Base-by-base conservation (phyloP, 2,797 vertebrate genomes). In the Tolypeutes matacus region DNA sequence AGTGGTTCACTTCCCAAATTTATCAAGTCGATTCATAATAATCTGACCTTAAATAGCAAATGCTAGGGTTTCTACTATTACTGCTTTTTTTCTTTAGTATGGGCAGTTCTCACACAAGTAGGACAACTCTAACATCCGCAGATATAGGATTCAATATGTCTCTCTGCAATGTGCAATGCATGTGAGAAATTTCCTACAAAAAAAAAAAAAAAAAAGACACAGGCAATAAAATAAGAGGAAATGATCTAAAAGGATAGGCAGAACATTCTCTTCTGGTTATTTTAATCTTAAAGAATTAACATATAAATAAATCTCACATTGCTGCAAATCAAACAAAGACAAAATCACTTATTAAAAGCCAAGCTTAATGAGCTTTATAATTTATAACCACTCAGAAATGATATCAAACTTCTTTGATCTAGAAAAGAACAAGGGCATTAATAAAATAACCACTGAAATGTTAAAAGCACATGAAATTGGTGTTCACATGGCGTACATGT, bases 231-330 rank as follows among this genome's bases (percentile, higher is more conserved):
- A 86, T 49, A 76, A 75, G 29, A 72, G 56, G 46, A 84, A 85
- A 87, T 77, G 65, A 90, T 20, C 70, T 86, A 77, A 80, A 76
- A 42, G 27, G 76, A 91, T 6, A 81, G 67, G 12, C 9, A 36
- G 69, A 84, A 62, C 17, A 60, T 53, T 75, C 23, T 80, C 78
- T 81, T 78, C 36, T 64, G 42, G 67, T 84, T 75, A 15, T 87
- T 95, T 93, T 80, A 51, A 80, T 92, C 42, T 91, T 73, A 91
- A 46, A 88, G 67, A 76, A 8, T 69, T 91, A 93, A 17, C 2
- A 46, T n/a, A 51, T 56, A 73, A 91, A 46, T 51, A 65, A 36
- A 77, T 72, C 87, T 56, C 15, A 49, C 51, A 73, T 73, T 73
- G 95, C 29, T 94, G 49, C 82, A 86, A 70, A 49, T 69, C 36